Evolutionary conservation across 1,140 invertebrate species (phyloP), one percentile per base, ranked within the genome.

Genomic region (Alviniconcha marisindica): DNA sequence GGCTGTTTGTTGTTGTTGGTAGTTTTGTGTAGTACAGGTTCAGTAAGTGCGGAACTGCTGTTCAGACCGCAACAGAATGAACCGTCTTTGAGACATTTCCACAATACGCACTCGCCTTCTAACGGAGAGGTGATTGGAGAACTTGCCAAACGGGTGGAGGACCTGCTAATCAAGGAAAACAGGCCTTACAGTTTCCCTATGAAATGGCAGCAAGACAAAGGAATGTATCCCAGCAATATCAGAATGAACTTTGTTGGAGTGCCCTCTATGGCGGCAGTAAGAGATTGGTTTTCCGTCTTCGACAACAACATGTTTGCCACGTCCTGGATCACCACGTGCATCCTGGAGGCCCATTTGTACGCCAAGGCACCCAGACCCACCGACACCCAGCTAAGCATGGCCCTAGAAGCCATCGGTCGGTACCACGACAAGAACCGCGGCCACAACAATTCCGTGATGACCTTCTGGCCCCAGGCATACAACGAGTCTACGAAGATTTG

Each of bases 251-350:
- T 90, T 74, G 87, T 87, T 51, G 90, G 90, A 18, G 54, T 79
- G 15, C 85, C 82, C 10, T 54, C 77, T 10, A 28, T 85, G 54
- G 82, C 84, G 15, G 60, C 84, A 10, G 31, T 88, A 15, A 83
- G 90, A 4, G 84, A 88, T 15, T 12, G 81, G 7, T 73, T 88
- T 28, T 38, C 76, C n/a, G 74, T 91, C 54, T 91, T 87, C 81
- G 90, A 91, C 85, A 91, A 91, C 80, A 90, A 91, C 79, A 91
- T 89, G 86, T 91, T 91, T 71, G 86, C 86, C 15, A 90, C 90
- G 12, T 83, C 87, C 18, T 91, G 88, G 88, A 87, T 91, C 24
- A 87, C 87, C 24, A 83, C 79, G 7, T 81, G 83, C 42, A 56
- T 90, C 21, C n/a, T 90, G 12, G 90, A 91, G 60, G 83, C 88